These are phyloP conservation scores for Morone saxatilis DNA, from an alignment of 2,113 vertebrate species.

Conservation along the genomic window DNA sequence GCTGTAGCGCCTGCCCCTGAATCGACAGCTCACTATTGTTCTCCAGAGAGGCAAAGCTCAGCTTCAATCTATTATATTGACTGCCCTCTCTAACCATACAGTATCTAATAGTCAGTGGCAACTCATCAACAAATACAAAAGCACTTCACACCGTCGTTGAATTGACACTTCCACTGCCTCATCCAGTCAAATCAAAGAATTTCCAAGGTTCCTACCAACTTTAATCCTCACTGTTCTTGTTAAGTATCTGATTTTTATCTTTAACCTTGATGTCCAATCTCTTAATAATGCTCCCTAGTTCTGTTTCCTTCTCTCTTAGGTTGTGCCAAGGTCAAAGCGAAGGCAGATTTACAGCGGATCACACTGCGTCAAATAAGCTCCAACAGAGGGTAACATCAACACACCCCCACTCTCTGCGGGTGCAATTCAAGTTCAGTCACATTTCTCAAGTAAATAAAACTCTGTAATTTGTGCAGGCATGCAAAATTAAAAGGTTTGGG, in stretches of 20 bases:
- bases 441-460: slow-evolving; percentile 62
- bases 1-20: slow-evolving; percentile 52
- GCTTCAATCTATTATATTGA: slow-evolving; percentile 52
- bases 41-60: slow-evolving; percentile 62
- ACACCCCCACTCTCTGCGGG: slow-evolving; percentile 1
- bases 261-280: slow-evolving; percentile 45
- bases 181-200: slow-evolving; percentile 29
- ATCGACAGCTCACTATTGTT: slow-evolving; percentile 77
- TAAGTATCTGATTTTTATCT: slow-evolving; percentile 33
- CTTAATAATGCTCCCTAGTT: slow-evolving; percentile 37
- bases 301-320: slow-evolving; percentile 35
- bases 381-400: slow-evolving; percentile 42
- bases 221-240: slow-evolving; percentile 40
- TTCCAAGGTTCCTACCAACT: slow-evolving; percentile 5
- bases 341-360: slow-evolving; percentile 63
- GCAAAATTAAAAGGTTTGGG: slow-evolving; percentile 33
- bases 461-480: slow-evolving; percentile 45
- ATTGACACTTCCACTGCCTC: slow-evolving; percentile 23
- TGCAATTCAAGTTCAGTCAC: slow-evolving; percentile 60
- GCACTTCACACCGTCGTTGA: background rate
- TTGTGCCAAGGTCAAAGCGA: slow-evolving; percentile 71
- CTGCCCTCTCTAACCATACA: slow-evolving; percentile 49
- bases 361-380: slow-evolving; percentile 58
- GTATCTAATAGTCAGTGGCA: slow-evolving; percentile 39
- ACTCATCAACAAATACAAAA: slow-evolving; percentile 12